Conservation (phyloP, 64 coral and sea anemone species). For the Montipora foliosa region DNA sequence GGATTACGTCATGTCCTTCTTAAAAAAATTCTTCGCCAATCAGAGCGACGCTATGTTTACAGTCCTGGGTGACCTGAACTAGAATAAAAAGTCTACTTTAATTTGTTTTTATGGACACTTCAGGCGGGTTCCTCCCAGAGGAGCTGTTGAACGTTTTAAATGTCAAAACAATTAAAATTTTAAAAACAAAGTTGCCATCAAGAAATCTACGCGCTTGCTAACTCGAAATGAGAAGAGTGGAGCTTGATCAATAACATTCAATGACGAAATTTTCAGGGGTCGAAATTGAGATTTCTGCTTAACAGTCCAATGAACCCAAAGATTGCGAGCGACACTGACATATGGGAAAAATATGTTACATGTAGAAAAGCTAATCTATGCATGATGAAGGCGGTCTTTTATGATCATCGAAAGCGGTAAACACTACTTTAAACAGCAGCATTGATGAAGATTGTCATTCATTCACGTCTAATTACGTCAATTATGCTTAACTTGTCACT, state of each 20-base stretch:
- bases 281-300: neutral
- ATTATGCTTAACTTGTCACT: neutral
- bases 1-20: too few species aligned
- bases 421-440: constrained; percentile 24
- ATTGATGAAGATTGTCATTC: constrained; percentile 41
- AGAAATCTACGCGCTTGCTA: neutral
- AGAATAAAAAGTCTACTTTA: too few species aligned
- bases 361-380: neutral
- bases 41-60: too few species aligned
- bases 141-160: constrained; percentile 7
- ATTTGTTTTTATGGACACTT: too few species aligned
- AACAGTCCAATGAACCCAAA: neutral
- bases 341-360: constrained; percentile 6
- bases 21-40: too few species aligned
- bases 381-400: constrained; percentile 22
- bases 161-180: constrained; percentile 9
- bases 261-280: neutral
- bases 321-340: neutral
- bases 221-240: neutral
- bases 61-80: too few species aligned
- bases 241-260: neutral
- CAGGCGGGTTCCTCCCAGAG: too few species aligned
- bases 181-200: neutral
- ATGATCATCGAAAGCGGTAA: constrained; percentile 19
- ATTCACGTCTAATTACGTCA: constrained; percentile 27